Base-by-base conservation (phyloP, 2,888 invertebrate genomes). In the Aquatica leii region DNA sequence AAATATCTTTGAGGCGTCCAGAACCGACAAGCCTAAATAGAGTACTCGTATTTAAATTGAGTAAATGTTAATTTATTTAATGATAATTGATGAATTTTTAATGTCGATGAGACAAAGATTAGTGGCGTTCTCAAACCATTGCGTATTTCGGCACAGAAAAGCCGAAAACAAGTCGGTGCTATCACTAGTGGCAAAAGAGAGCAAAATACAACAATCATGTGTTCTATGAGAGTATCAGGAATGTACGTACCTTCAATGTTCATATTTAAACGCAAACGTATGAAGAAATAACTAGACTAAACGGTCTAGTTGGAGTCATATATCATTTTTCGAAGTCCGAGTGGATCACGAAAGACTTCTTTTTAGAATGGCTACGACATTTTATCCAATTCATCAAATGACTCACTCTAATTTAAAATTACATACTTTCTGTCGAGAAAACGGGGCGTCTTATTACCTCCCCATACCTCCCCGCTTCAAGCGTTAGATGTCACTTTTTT, bases 281-380 rank as follows among this genome's bases (percentile, higher is more conserved):
- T 69, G 35, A 48, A 12, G 14, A 11, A 12, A 14, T 1, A 8
- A 14, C 18, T 56, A 41, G 46, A 31, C 64, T 41, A 41, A 58
- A 65, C 63, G 67, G 66, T n/a, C 69, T 67, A 12, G 20, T 46
- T 1, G 66, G 60, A 21, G 34, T 64, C 6, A 49, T 69, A 37
- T 69, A 68, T 41, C 37, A 15, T 37, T 67, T 66, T 46, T 68
- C 62, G 4, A 66, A 64, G 18, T 57, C 51, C 17, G 69, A 66
- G 1, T 69, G 70, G 70, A 68, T 67, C 8, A 68, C 53, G 14
- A 64, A 68, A 52, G 65, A 66, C 12, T 11, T 71, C 9, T 69
- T 72, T 59, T 17, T 60, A 2, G 31, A 50, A 15, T 73, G 69
- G 68, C 21, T 71, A 24, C 24, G 24, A 24, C 24, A 24, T 24